These are phyloP conservation scores for Malacoraja senta DNA, from an alignment of 2,797 vertebrate genomes.

Conservation along the genomic window DNA sequence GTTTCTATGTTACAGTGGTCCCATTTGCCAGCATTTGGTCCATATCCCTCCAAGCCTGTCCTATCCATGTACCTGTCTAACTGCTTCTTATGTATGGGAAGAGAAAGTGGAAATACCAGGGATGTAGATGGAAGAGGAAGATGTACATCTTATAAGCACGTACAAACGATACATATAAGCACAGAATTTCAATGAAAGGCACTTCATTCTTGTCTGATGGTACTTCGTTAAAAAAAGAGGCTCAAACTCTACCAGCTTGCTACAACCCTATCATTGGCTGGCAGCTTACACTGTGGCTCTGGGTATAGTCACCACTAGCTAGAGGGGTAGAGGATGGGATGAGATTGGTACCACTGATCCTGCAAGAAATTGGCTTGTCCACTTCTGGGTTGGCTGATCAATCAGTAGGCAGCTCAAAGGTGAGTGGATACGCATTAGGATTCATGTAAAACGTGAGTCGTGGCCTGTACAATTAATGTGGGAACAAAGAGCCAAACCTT, in stretches of 20 bases:
- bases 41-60: too few species aligned
- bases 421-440: neutral
- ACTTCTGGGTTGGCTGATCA: neutral
- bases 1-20: too few species aligned
- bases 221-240: neutral
- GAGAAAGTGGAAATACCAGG: neutral
- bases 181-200: neutral
- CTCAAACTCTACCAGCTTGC: neutral
- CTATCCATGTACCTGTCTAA: too few species aligned
- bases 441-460: neutral
- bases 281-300: neutral
- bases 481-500: neutral
- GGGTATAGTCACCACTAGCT: neutral
- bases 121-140: neutral
- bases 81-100: neutral
- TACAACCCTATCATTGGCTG: too few species aligned
- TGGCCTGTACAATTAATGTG: neutral
- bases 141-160: too few species aligned
- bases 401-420: neutral
- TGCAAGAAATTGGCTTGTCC: neutral
- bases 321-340: neutral
- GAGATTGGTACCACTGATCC: neutral
- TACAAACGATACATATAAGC: neutral
- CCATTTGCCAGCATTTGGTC: too few species aligned
- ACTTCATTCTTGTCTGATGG: neutral